phyloP scores from a whole-genome alignment of 2,113 vertebrate genomes.

The Thalassarche chlororhynchos region DNA sequence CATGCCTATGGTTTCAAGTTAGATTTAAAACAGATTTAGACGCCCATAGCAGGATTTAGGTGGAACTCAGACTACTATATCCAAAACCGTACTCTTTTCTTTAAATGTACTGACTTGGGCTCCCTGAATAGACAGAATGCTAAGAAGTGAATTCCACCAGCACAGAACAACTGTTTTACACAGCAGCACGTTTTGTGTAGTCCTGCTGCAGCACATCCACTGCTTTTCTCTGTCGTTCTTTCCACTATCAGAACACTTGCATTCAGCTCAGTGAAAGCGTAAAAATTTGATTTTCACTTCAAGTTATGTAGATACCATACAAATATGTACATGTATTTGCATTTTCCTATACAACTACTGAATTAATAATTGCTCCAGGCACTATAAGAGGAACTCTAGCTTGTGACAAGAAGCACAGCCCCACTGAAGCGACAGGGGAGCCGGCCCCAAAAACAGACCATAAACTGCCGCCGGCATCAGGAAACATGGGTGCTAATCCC shows the following conservation, averaged over 20 bases:
- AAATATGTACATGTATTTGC: not conserved
- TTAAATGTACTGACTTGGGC: not conserved
- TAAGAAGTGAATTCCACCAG: not conserved
- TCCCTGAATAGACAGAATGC: not conserved
- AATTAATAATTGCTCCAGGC: not conserved
- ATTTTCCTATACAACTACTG: not conserved
- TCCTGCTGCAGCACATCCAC: not conserved
- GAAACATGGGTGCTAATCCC: no score
- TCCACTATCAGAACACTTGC: not conserved
- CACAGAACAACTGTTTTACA: conserved; percentile 23
- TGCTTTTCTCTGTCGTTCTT: not conserved
- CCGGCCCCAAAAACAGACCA: not conserved
- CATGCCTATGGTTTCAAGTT: not conserved
- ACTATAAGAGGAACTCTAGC: not conserved
- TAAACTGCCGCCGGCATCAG: not conserved
- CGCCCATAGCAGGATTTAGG: not conserved
- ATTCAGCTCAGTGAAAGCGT: not conserved
- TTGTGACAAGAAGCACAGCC: not conserved
- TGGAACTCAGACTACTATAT: not conserved
- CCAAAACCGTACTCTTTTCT: not conserved
- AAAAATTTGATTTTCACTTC: not conserved
- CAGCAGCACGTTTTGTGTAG: not conserved
- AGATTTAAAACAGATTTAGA: not conserved
- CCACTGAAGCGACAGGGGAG: not conserved
- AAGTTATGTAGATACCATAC: not conserved